Base-by-base conservation (phyloP, 2,113 vertebrate genomes). In the Agapornis roseicollis region DNA sequence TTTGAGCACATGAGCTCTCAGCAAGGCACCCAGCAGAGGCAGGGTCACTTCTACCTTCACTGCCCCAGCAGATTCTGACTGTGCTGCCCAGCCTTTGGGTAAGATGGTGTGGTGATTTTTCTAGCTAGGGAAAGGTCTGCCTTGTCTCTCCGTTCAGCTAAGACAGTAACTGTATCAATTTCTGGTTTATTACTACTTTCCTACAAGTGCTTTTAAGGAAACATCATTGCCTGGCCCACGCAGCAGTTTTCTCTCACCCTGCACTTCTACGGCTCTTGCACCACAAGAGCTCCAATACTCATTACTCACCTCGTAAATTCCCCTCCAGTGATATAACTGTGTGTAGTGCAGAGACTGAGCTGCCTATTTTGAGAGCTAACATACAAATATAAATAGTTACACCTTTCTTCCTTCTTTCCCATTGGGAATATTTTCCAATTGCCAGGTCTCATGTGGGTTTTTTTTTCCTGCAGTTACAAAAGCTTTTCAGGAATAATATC, bases 371-470 rank as follows among this genome's bases (percentile, higher is more conserved):
- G 18, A 79, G 65, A 89, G 25, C 7, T 58, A 69, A 89, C 81
- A 77, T 65, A 27, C 25, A 85, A 61, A 14, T 79, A 68, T 10
- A 17, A 41, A 68, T 11, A 71, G 17, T 35, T 70, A 53, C 17
- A 79, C 27, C 19, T 74, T 78, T 13, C 31, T 58, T 76, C 42
- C 47, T 80, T 76, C 42, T 44, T 80, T 25, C 7, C n/a, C 47
- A 29, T 37, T 29, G 55, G 52, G 47, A 85, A 39, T 27, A 79
- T 41, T 50, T 39, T 49, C 29, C 20, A 24, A 8, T 16, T 27
- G 64, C 31, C 23, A 55, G 8, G 12, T 23, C 49, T 92, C 64
- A 31, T 0, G 0, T 44, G 33, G 13, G 33, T 11, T 52, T 82
- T 76, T 44, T 91, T 12, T n/a, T n/a, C n/a, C 41, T n/a, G 27